Percentiles rank a stretch among this genome's conserved stretches.
These are phyloP conservation scores for Hedya salicella DNA, from an alignment of 2,888 invertebrate species.

Conservation along the genomic window DNA sequence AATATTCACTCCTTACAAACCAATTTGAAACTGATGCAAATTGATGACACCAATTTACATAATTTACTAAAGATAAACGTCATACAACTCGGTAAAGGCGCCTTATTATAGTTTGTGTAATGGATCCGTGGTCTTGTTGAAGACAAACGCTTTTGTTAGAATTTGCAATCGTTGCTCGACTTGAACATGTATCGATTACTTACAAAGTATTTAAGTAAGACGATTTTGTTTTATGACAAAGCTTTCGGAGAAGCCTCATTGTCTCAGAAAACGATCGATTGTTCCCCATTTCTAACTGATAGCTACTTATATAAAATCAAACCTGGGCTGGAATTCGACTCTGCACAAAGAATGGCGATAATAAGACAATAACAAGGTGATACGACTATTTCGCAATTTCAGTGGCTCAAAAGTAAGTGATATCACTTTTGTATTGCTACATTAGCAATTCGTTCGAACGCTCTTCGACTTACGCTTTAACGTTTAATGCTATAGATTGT, in stretches of 20 bases:
- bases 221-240: conserved; percentile 23
- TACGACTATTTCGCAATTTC: no score
- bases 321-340: no score
- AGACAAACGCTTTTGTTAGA: conserved; percentile 18
- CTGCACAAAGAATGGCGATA: no score
- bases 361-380: no score
- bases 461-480: no score
- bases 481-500: no score
- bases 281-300: no score
- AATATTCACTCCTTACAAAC: conserved; percentile 23
- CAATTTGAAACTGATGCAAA: conserved; percentile 16
- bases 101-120: conserved; percentile 24
- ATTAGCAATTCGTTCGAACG: no score
- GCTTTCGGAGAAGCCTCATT: conserved; percentile 33
- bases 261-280: conserved; percentile 16
- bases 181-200: conserved; percentile 32
- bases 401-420: no score
- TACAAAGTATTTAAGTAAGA: conserved; percentile 31
- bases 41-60: conserved; percentile 33
- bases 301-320: no score
- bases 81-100: conserved; percentile 16
- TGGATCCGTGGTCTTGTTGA: conserved; percentile 15
- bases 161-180: conserved; percentile 11
- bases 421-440: no score
- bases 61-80: conserved; percentile 33